phyloP scores from a whole-genome alignment of 2,113 vertebrate species.

The Larimichthys crocea region DNA sequence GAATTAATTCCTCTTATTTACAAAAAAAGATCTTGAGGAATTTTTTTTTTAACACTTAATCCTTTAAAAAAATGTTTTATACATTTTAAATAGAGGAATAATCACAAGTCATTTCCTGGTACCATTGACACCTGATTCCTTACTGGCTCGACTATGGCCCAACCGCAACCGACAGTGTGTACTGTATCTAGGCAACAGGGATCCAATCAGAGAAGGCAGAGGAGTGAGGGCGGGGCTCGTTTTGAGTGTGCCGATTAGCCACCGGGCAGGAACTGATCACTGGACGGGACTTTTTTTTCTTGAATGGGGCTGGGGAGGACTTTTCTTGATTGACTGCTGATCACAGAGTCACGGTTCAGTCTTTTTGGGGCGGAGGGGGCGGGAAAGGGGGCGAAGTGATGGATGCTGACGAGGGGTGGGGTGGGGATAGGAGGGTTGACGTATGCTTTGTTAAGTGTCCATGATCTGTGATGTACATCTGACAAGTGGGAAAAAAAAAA shows the following conservation, averaged over 20 bases:
- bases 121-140: slow-evolving; percentile 97
- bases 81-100: slow-evolving; percentile 77
- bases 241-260: slow-evolving; percentile 89
- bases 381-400: not conserved
- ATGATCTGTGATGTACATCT: slow-evolving; percentile 31
- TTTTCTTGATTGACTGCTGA: slow-evolving; percentile 76
- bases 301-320: slow-evolving; percentile 67
- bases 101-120: slow-evolving; percentile 90
- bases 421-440: not conserved
- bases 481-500: no score
- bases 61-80: slow-evolving; percentile 54
- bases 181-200: slow-evolving; percentile 96
- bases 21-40: slow-evolving; percentile 28
- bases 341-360: slow-evolving; percentile 65
- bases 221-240: slow-evolving; percentile 88
- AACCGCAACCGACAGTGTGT: slow-evolving; percentile 91
- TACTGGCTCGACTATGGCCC: slow-evolving; percentile 89
- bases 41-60: slow-evolving; percentile 43
- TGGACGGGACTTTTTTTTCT: slow-evolving; percentile 69
- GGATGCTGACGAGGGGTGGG: slow-evolving; percentile 21
- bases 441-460: slow-evolving; percentile 40
- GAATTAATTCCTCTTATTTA: slow-evolving; percentile 46
- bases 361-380: slow-evolving; percentile 32
- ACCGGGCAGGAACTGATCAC: slow-evolving; percentile 85
- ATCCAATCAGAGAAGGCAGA: slow-evolving; percentile 93